Evolutionary conservation across 1,140 invertebrate species (phyloP), one percentile per base, ranked within the genome.

Genomic region (Akabosia matsudoensis): DNA sequence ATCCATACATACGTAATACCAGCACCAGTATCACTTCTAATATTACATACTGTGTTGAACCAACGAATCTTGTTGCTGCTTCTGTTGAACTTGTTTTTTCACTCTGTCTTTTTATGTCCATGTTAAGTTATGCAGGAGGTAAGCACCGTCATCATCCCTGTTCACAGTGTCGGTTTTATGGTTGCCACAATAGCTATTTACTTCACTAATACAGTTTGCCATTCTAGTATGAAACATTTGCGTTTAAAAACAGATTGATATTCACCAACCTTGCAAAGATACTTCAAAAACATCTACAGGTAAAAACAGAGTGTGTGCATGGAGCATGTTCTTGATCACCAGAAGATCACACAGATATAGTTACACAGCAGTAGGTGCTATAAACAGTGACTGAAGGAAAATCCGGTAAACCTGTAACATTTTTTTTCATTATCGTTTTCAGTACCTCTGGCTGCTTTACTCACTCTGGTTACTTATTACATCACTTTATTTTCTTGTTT

Each of bases 311-410:
- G n/a, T n/a, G n/a, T n/a, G n/a, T n/a, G n/a, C n/a, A n/a, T n/a
- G n/a, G n/a, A n/a, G n/a, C n/a, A n/a, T n/a, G n/a, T n/a, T n/a
- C n/a, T n/a, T n/a, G 7, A 61, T 61, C 54, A 61, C 10, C n/a
- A 13, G 10, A 24, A 7, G 7, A 61, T 7, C 7, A 13, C 54
- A 67, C 22, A 67, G 61, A 67, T 67, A 67, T 67, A 67, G 26
- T 67, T 67, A 67, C 61, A 67, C 61, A 67, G 61, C 61, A 67
- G 61, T 67, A 67, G 61, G 61, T 30, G 61, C 61, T 30, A 67
- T 67, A 67, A 67, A 67, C 28, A 45, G 18, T 45, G 61, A 67
- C 7, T 13, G 31, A 67, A 22, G 61, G 22, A 67, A 67, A 67
- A 67, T 67, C 61, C 61, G 61, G 61, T 67, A 67, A 45, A 67